Conservation (phyloP, 2,113 vertebrate genomes). For the Lates calcarifer region DNA sequence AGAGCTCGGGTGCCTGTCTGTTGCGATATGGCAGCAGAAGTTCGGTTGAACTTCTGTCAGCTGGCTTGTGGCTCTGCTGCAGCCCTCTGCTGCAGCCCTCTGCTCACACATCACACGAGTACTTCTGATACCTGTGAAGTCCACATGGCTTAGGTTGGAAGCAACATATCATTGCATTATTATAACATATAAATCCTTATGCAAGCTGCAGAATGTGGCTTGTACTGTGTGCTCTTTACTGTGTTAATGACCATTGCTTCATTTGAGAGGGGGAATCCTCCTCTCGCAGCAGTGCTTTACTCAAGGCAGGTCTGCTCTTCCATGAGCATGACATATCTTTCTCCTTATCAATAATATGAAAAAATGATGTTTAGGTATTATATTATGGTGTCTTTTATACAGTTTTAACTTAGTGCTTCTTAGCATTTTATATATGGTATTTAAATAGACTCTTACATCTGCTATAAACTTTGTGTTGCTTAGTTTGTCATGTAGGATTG, state of each 20-base stretch:
- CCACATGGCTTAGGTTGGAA: neutral
- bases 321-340: no score
- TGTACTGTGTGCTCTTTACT: neutral
- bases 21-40: slow-evolving; percentile 50
- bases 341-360: no score
- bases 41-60: slow-evolving; percentile 59
- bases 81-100: slow-evolving; percentile 18
- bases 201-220: neutral
- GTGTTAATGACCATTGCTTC: neutral
- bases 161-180: neutral
- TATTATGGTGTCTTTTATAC: neutral
- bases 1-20: neutral
- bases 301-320: neutral
- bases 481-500: neutral
- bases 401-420: neutral
- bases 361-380: neutral
- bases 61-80: slow-evolving; percentile 26
- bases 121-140: neutral
- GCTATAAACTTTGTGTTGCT: neutral
- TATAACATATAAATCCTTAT: neutral
- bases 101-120: neutral
- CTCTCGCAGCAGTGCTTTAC: neutral
- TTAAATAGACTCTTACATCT: neutral
- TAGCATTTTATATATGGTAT: neutral
- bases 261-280: neutral